Evolutionary conservation across 2,113 vertebrate genomes (phyloP), one percentile per base, ranked within the genome.

Genomic region (Sceloporus undulatus): DNA sequence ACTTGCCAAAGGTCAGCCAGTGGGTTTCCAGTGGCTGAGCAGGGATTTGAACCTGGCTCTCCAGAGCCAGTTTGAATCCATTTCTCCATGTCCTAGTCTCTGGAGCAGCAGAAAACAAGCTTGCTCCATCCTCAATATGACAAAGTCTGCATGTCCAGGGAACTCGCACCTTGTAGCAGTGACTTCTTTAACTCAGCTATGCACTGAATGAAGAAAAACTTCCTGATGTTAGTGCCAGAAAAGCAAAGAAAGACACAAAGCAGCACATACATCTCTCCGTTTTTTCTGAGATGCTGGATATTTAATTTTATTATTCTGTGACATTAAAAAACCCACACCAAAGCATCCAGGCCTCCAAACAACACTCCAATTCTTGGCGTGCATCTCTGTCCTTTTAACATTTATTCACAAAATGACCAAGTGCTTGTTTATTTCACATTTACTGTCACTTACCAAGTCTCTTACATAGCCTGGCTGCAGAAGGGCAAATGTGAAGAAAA

Each of bases 391-490:
- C 74, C 73, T 78, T 78, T 29, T 34, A 83, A 83, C 71, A 59
- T 40, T 38, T 9, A 29, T 38, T 77, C 34, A 77, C 74, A 77
- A 76, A 34, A 83, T 73, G 38, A 42, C 42, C 21, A 74, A 14
- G 81, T 34, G 78, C 84, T 83, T 89, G 92, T 90, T 92, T 56
- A 86, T 86, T 89, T 92, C 56, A 86, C 83, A 75, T 94, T 94
- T 76, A 90, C 92, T 91, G 93, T 95, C 91, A 99, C 99, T 99
- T 99, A 99, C 99, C 99, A 99, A 97, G 96, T 99, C 98, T 98
- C 99, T 99, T 98, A 99, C 95, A 98, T 97, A 98, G 98, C 99
- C 98, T 98, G 98, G 98, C 99, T 99, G 98, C 91, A 97, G 97
- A 95, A 96, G 97, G 95, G 96, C 97, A 84, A 97, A 96, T 93